Percentiles rank a stretch among this genome's conserved stretches.
phyloP scores from a whole-genome alignment of 2,888 invertebrate species.

The Lasioglossum oenotherae region DNA sequence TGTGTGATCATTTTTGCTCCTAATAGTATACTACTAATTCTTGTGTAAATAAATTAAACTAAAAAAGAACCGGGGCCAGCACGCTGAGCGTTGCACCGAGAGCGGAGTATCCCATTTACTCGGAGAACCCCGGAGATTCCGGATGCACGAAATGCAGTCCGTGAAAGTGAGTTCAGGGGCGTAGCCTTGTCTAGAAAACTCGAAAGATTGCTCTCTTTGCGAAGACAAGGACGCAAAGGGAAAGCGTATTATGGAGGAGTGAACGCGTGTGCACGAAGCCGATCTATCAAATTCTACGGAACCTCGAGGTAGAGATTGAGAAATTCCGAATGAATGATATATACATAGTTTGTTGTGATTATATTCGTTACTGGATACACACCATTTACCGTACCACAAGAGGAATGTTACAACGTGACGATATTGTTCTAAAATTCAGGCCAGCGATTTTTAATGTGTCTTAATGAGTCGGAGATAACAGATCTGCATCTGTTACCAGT shows the following conservation, averaged over 20 bases:
- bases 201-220: conserved; percentile 24
- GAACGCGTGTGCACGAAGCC: neutral
- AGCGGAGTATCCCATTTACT: conserved; percentile 59
- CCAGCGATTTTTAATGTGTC: neutral
- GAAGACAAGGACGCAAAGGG: conserved; percentile 5
- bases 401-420: neutral
- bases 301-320: neutral
- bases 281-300: neutral
- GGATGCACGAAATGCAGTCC: conserved; percentile 70
- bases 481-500: neutral
- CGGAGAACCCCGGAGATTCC: conserved; percentile 60
- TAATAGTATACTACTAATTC: no score
- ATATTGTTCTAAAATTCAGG: conserved; percentile 9
- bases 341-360: neutral
- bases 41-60: no score
- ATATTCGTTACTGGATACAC: neutral
- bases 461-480: neutral
- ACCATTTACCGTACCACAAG: no score
- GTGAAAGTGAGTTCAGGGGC: conserved; percentile 74
- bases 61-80: neutral
- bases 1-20: no score
- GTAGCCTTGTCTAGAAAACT: conserved; percentile 47
- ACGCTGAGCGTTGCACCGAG: neutral
- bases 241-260: conserved; percentile 18
- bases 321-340: neutral